These are phyloP conservation scores for Diachrysia chrysitis DNA, from an alignment of 2,888 invertebrate genomes.

Conservation along the genomic window DNA sequence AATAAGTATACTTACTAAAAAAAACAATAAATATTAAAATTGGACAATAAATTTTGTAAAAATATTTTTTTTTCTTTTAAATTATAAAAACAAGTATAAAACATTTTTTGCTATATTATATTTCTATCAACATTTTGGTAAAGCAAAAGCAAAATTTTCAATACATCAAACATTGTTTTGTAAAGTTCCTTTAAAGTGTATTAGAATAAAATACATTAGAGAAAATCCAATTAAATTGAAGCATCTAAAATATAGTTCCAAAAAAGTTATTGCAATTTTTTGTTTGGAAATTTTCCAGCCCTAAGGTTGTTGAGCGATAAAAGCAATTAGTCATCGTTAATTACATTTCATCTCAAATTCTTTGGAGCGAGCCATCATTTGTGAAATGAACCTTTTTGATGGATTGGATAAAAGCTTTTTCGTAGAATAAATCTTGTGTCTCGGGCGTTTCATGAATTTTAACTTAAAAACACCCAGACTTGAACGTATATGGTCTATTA, in stretches of 20 bases:
- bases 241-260: not conserved
- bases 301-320: constrained; percentile 28
- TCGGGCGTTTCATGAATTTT: constrained; percentile 1
- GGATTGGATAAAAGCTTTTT: constrained; percentile 28
- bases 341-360: constrained; percentile 47
- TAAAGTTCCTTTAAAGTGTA: not conserved
- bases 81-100: too few species aligned
- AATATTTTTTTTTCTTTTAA: too few species aligned
- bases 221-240: not conserved
- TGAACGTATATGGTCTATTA: too few species aligned
- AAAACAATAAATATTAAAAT: too few species aligned
- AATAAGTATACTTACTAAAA: too few species aligned
- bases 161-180: too few species aligned
- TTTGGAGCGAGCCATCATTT: constrained; percentile 37
- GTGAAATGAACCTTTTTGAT: constrained; percentile 34
- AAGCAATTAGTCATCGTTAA: constrained; percentile 54
- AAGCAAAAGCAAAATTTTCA: too few species aligned
- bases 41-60: too few species aligned
- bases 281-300: constrained; percentile 12
- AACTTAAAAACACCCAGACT: too few species aligned
- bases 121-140: too few species aligned
- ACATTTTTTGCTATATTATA: too few species aligned
- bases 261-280: constrained; percentile 3
- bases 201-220: not conserved
- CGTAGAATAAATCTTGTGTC: constrained; percentile 2